These are phyloP conservation scores for Hirtodrosophila histrioides DNA, from an alignment of 2,888 invertebrate genomes.

Conservation along the genomic window DNA sequence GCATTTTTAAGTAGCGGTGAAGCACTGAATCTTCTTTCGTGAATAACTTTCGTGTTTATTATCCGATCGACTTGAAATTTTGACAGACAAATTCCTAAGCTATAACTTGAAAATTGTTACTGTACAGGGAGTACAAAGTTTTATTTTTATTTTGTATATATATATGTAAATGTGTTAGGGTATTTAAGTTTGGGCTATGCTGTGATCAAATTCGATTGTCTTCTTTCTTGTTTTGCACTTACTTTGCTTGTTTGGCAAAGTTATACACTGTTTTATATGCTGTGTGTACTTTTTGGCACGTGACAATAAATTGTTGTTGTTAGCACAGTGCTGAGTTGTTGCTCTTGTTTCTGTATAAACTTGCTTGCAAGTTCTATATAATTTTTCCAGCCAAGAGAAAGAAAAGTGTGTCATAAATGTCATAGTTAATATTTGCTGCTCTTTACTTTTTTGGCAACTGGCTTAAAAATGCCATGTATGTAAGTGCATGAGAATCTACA, in stretches of 20 bases:
- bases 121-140: too few species aligned
- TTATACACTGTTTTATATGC: constrained; percentile 62
- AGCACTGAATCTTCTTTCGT: too few species aligned
- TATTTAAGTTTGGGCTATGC: constrained; percentile 6
- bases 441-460: constrained; percentile 57
- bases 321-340: constrained; percentile 36
- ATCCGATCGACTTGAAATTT: too few species aligned
- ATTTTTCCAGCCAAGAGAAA: constrained; percentile 53
- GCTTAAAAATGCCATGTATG: constrained; percentile 47
- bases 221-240: constrained; percentile 43
- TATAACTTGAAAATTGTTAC: too few species aligned
- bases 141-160: too few species aligned
- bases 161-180: constrained; percentile 7
- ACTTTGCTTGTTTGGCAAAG: constrained; percentile 67
- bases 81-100: too few species aligned
- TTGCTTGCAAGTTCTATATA: constrained; percentile 52
- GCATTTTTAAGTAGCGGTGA: too few species aligned
- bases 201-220: constrained; percentile 11
- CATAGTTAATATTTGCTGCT: constrained; percentile 75
- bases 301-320: constrained; percentile 75
- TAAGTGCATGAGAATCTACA: constrained; percentile 24
- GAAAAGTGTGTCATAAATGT: constrained; percentile 77
- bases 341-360: constrained; percentile 21
- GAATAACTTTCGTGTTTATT: too few species aligned
- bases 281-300: constrained; percentile 74